Evolutionary conservation across 2,888 invertebrate species (phyloP).

Genomic region (Patella caerulea): DNA sequence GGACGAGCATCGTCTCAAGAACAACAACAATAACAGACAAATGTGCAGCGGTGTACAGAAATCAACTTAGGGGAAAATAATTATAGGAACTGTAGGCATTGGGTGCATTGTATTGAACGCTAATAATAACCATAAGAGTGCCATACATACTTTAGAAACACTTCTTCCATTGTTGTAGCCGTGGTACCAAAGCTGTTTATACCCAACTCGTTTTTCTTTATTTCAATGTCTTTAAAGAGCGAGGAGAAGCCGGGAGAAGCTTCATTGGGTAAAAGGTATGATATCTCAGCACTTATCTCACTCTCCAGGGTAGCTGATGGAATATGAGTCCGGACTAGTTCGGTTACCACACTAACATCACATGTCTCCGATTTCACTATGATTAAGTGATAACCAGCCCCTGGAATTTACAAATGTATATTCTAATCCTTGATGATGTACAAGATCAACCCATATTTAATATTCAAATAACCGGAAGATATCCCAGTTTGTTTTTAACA

Average conservation of each 20-base stretch:
- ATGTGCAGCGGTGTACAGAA: no score
- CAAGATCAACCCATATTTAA: not conserved
- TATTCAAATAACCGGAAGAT: not conserved
- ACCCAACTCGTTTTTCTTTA: slow-evolving; percentile 73
- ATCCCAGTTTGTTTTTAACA: no score
- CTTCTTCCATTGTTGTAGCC: slow-evolving; percentile 90
- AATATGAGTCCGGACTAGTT: slow-evolving; percentile 77
- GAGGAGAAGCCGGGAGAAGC: slow-evolving; percentile 53
- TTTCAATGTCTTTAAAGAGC: slow-evolving; percentile 58
- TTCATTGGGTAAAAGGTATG: slow-evolving; percentile 61
- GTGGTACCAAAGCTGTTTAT: slow-evolving; percentile 86
- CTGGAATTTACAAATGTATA: slow-evolving; percentile 67
- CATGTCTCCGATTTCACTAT: slow-evolving; percentile 76
- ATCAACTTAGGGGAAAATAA: no score
- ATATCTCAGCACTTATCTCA: slow-evolving; percentile 63
- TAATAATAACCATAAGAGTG: not conserved
- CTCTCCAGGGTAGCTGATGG: slow-evolving; percentile 77
- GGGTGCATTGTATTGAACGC: not conserved
- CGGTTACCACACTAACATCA: slow-evolving; percentile 74
- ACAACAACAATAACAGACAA: no score
- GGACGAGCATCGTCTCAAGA: no score
- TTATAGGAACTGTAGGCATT: no score
- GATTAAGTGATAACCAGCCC: slow-evolving; percentile 85
- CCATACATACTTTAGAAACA: slow-evolving; percentile 72
- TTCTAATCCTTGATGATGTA: not conserved